phyloP scores from a whole-genome alignment of 2,888 invertebrate genomes.

The Muschampia plurimacula region DNA sequence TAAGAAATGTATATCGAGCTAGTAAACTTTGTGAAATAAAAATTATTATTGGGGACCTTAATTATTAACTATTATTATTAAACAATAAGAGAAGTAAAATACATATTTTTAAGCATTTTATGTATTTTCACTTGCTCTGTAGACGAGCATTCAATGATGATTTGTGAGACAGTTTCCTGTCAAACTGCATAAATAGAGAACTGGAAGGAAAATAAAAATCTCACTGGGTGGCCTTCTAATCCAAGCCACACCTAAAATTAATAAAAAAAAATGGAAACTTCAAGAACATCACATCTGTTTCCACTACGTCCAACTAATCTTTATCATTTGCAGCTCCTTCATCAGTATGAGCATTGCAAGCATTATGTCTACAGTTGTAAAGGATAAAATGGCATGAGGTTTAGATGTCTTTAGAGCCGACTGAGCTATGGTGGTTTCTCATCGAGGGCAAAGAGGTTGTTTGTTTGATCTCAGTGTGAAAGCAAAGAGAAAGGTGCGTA shows the following conservation, averaged over 20 bases:
- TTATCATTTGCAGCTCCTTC: background rate
- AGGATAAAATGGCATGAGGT: slow-evolving; percentile 29
- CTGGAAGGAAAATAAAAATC: slow-evolving; percentile 28
- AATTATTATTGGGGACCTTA: too few species aligned
- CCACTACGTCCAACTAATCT: slow-evolving; percentile 16
- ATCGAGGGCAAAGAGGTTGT: slow-evolving; percentile 71
- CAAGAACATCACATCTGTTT: slow-evolving; percentile 65
- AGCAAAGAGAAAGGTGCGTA: slow-evolving; percentile 75
- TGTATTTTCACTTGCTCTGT: background rate
- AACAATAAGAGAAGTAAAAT: too few species aligned
- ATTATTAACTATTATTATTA: too few species aligned
- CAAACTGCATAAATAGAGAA: slow-evolving; percentile 1
- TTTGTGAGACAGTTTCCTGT: background rate
- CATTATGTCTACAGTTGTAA: background rate
- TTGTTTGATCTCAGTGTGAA: slow-evolving; percentile 64
- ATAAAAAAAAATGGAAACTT: slow-evolving; percentile 59
- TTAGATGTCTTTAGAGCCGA: slow-evolving; percentile 46
- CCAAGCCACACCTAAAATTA: slow-evolving; percentile 44
- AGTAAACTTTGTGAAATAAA: too few species aligned
- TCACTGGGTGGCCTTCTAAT: slow-evolving; percentile 37
- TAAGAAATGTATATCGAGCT: too few species aligned
- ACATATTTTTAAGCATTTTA: background rate
- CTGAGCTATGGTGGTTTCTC: slow-evolving; percentile 42
- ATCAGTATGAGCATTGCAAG: background rate
- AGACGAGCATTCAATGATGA: background rate